Percentiles rank a stretch among this genome's conserved stretches.
These are phyloP conservation scores for Argyrosomus regius DNA, from an alignment of 2,797 vertebrate genomes.

Conservation along the genomic window DNA sequence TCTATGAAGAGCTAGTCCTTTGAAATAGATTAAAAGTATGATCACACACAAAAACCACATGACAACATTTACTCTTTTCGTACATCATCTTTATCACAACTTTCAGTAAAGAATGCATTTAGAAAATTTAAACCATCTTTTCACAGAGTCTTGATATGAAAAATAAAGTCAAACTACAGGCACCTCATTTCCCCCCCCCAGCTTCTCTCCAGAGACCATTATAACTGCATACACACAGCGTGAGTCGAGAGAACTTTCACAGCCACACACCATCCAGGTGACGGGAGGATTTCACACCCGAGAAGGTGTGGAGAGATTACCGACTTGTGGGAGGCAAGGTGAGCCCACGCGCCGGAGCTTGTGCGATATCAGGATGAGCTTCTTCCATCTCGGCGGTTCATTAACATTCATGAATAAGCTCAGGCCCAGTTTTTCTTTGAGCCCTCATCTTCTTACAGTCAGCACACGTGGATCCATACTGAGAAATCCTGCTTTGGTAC, in stretches of 20 bases:
- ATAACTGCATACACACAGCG: constrained; percentile 56
- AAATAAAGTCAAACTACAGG: constrained; percentile 71
- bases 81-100: constrained; percentile 62
- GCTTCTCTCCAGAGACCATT: constrained; percentile 41
- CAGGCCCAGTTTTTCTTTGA: constrained; percentile 4
- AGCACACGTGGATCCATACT: constrained; percentile 2
- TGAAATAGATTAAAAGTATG: not conserved
- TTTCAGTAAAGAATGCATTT: constrained; percentile 63
- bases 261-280: constrained; percentile 50
- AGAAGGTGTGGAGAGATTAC: constrained; percentile 25
- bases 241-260: constrained; percentile 44
- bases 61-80: constrained; percentile 61
- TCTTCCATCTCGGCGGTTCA: constrained; percentile 12
- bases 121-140: constrained; percentile 68
- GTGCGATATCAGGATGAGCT: constrained; percentile 42
- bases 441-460: constrained; percentile 3
- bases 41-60: constrained; percentile 26
- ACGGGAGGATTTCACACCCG: constrained; percentile 34
- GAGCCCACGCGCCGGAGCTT: constrained; percentile 36
- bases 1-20: not conserved
- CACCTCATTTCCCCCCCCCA: constrained; percentile 35
- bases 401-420: constrained; percentile 47
- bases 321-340: constrained; percentile 17
- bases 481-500: constrained; percentile 19
- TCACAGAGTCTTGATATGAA: constrained; percentile 58